Percentiles rank a stretch among this genome's conserved stretches.
Evolutionary conservation across 2,888 invertebrate species (phyloP).

Genomic region (Eupeodes latifasciatus): DNA sequence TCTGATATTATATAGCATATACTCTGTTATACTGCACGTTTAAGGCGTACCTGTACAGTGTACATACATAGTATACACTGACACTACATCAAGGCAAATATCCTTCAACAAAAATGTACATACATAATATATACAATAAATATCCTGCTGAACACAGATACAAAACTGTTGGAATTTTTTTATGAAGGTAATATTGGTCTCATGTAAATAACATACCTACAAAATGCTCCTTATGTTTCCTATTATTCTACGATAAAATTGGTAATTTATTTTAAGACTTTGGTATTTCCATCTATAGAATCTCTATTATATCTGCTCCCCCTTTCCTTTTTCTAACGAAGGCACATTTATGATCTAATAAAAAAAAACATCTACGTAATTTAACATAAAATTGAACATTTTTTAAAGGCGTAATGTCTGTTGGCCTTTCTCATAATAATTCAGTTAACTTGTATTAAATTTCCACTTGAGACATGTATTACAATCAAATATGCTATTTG

Average conservation of each 20-base stretch:
- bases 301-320: not conserved
- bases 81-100: not conserved
- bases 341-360: not conserved
- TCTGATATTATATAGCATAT: no score
- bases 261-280: conserved; percentile 15
- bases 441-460: conserved; percentile 30
- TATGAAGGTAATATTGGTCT: not conserved
- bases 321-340: not conserved
- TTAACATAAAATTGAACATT: conserved; percentile 32
- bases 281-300: not conserved
- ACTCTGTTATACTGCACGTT: no score
- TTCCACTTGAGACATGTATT: conserved; percentile 49
- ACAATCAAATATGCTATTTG: conserved; percentile 49
- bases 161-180: not conserved
- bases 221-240: not conserved
- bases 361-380: not conserved
- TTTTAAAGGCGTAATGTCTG: conserved; percentile 36
- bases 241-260: not conserved
- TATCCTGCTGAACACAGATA: not conserved
- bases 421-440: conserved; percentile 42
- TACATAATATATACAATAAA: no score
- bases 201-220: conserved; percentile 3
- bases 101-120: no score
- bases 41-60: no score
- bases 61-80: no score